Evolutionary conservation across 1,140 invertebrate genomes (phyloP).

Genomic region (Adelges cooleyi): DNA sequence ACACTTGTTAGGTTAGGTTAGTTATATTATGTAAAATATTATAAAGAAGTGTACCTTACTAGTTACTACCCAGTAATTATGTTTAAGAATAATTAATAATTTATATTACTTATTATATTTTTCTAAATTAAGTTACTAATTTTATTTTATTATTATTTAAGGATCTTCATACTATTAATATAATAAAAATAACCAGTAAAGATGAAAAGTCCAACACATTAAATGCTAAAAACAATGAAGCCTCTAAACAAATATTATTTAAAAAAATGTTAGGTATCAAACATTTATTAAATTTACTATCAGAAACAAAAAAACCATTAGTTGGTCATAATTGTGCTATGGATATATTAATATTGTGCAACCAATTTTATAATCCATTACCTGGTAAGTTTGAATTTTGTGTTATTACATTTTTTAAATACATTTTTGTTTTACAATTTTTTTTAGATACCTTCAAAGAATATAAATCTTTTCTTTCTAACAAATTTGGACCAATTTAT

Average conservation of each 20-base stretch:
- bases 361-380: conserved; percentile 8
- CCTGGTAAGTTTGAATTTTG: neutral
- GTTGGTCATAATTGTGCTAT: conserved; percentile 19
- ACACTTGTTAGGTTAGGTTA: no score
- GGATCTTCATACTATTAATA: neutral
- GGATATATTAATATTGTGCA: conserved; percentile 20
- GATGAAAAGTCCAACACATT: neutral
- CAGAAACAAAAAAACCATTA: conserved; percentile 2
- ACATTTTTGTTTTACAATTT: no score
- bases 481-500: conserved; percentile 17
- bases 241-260: neutral
- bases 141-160: conserved; percentile 5
- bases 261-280: conserved; percentile 12
- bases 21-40: no score
- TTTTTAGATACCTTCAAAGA: conserved; percentile 11
- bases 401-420: no score
- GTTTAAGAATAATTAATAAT: no score
- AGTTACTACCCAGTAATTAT: no score
- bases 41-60: no score
- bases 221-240: neutral
- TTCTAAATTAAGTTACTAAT: no score
- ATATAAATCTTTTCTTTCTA: neutral
- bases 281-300: conserved; percentile 1
- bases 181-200: neutral
- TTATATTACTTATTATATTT: no score